Conservation (phyloP, 1,140 invertebrate genomes). For the Drosophila albomicans region DNA sequence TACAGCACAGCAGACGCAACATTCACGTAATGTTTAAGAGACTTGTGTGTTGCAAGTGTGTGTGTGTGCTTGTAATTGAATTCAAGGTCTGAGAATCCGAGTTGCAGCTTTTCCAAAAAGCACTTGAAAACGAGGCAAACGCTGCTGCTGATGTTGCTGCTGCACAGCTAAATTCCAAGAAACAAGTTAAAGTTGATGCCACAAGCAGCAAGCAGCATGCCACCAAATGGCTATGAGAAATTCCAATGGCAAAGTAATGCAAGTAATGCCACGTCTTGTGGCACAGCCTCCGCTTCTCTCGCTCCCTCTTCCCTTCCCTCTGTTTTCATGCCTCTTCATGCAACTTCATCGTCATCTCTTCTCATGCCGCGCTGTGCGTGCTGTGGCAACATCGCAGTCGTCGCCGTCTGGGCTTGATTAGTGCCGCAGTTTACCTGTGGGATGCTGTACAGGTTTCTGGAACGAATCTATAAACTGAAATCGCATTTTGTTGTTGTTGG, state of each 20-base stretch:
- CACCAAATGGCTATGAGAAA: constrained; percentile 58
- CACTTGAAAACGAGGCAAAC: constrained; percentile 57
- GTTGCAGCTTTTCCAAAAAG: constrained; percentile 59
- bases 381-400: constrained; percentile 1
- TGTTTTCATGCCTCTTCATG: constrained; percentile 9
- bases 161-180: constrained; percentile 60
- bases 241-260: constrained; percentile 77
- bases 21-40: constrained; percentile 51
- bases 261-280: constrained; percentile 26
- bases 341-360: constrained; percentile 1
- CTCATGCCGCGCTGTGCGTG: neutral
- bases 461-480: constrained; percentile 80
- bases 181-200: constrained; percentile 70
- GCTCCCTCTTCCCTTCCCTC: constrained; percentile 7
- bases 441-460: constrained; percentile 75
- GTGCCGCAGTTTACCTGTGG: constrained; percentile 79
- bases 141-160: neutral
- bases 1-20: constrained; percentile 27
- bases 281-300: constrained; percentile 15
- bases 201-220: constrained; percentile 24
- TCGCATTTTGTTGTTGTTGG: constrained; percentile 43
- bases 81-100: constrained; percentile 53
- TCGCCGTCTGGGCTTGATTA: constrained; percentile 63
- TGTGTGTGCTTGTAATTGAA: constrained; percentile 40
- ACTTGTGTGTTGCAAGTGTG: neutral